Evolutionary conservation across 2,888 invertebrate species (phyloP).

Genomic region (Coelopa pilipes): DNA sequence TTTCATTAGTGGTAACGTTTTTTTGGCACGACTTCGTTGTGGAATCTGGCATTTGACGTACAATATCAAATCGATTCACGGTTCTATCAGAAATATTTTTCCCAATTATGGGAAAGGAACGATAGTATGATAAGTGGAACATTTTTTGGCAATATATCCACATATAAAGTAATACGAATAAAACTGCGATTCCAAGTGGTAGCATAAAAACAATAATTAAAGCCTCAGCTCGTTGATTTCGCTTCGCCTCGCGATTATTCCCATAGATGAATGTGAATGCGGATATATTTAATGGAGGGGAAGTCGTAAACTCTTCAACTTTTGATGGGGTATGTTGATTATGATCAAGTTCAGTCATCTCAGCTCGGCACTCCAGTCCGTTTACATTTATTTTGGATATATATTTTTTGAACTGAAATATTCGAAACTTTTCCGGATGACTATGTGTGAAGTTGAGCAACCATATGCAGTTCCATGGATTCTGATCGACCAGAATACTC

Average conservation of each 20-base stretch:
- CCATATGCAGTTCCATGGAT: constrained; percentile 65
- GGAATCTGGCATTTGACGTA: constrained; percentile 48
- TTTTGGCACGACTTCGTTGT: constrained; percentile 38
- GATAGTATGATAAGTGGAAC: constrained; percentile 62
- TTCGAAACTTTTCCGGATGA: constrained; percentile 59
- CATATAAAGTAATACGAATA: constrained; percentile 61
- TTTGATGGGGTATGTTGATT: not conserved
- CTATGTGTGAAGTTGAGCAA: constrained; percentile 57
- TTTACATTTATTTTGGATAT: constrained; percentile 65
- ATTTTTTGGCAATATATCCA: constrained; percentile 64
- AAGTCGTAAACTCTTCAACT: not conserved
- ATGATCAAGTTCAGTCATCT: constrained; percentile 15
- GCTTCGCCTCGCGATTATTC: constrained; percentile 55
- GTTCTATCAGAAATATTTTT: constrained; percentile 6
- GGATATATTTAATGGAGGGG: constrained; percentile 47
- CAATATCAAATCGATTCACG: constrained; percentile 60
- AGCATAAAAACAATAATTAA: constrained; percentile 63
- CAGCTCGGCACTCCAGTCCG: constrained; percentile 58
- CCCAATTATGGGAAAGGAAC: constrained; percentile 45
- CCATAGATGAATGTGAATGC: constrained; percentile 57
- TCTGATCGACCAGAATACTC: constrained; percentile 57
- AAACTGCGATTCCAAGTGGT: constrained; percentile 60
- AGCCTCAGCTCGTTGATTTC: constrained; percentile 61
- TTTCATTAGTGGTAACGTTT: constrained; percentile 45
- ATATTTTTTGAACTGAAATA: constrained; percentile 62